Evolutionary conservation across 2,113 vertebrate species (phyloP).

Genomic region (Illadopsis cleaveri): DNA sequence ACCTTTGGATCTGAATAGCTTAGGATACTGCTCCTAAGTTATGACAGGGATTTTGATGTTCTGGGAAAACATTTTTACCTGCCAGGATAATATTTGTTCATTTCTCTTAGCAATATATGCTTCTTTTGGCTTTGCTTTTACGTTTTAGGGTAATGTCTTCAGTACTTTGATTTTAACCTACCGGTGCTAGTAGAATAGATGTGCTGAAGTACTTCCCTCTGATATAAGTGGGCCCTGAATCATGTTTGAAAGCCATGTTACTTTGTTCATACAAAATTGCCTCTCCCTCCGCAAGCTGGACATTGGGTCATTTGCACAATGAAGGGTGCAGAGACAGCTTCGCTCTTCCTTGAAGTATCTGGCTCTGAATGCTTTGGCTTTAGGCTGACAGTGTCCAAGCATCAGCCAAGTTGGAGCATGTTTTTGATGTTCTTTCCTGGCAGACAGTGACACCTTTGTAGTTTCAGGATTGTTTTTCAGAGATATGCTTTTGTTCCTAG

Average conservation of each 20-base stretch:
- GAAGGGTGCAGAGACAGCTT: background rate
- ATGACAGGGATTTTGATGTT: background rate
- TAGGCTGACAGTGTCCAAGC: background rate
- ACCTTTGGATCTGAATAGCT: background rate
- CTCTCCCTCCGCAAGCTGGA: background rate
- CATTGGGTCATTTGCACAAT: background rate
- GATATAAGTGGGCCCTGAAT: background rate
- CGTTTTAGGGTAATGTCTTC: background rate
- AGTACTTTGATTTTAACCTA: background rate
- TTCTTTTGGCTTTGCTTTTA: background rate
- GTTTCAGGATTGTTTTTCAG: conserved; percentile 3
- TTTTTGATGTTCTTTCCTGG: background rate
- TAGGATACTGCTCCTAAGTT: background rate
- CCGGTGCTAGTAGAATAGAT: background rate
- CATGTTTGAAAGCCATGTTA: background rate
- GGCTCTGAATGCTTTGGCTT: background rate
- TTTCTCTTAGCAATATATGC: background rate
- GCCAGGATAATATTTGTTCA: background rate
- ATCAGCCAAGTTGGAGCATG: background rate
- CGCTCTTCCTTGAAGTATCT: background rate
- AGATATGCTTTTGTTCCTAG: background rate
- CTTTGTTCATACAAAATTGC: background rate
- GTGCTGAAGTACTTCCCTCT: background rate
- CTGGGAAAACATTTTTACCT: background rate
- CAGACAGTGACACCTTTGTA: background rate